Base-by-base conservation (phyloP, 2,888 invertebrate species). In the Dolichomitus sp. region DNA sequence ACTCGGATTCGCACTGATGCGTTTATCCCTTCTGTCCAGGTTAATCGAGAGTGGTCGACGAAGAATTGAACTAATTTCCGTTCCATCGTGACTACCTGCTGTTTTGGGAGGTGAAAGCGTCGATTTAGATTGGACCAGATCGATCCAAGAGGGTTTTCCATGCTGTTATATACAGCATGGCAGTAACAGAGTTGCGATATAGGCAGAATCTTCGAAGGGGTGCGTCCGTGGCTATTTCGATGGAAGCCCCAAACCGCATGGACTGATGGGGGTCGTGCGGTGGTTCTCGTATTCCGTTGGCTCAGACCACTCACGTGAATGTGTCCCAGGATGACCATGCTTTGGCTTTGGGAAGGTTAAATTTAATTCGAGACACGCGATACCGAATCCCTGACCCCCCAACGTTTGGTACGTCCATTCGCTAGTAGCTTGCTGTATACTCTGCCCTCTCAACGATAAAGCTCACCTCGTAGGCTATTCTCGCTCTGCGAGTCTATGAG, bases 241-340 rank as follows among this genome's bases (percentile, higher is more conserved):
- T 54, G 52, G 69, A 65, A 57, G 50, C 74, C 61, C 52, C 50
- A 66, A 84, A 83, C 80, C 84, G 74, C 83, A 84, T 50, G 48
- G 70, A 45, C 33, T 70, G 54, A 80, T 80, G 75, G 76, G 66
- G 73, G 19, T 63, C 33, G 52, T 68, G 42, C 33, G 68, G 68
- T 68, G 33, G 74, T 81, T 54, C 52, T 65, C 81, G 66, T 77
- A 54, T 63, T 61, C 50, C 61, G 33, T 9, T 19, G 70, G 45
- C 42, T 50, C 30, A 37, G 63, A 17, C 75, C 75, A 82, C 82
- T 82, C 72, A 37, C 23, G 70, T 9, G 27, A 82, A 83, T 84
- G 80, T 75, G 66, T 84, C 83, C 84, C 80, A n/a, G 66, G 83
- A 84, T 84, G 78, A 83, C 81, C 77, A 83, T 80, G 65, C 72